phyloP scores from a whole-genome alignment of 2,888 invertebrate genomes.

The Dastarcus helophoroides region DNA sequence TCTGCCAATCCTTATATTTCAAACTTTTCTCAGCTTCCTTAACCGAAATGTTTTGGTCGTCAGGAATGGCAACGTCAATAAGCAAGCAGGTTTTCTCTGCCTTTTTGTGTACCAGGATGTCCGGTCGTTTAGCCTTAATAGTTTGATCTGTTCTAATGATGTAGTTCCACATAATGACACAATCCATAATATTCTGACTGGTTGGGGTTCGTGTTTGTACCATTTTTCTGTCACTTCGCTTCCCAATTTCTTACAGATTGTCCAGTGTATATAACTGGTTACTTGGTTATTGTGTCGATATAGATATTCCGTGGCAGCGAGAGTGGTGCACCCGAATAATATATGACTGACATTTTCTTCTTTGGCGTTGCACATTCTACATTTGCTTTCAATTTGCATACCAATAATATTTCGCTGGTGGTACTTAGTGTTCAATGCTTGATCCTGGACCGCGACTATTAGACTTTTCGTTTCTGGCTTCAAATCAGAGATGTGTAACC shows the following conservation, averaged over 20 bases:
- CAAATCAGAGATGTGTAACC: conserved; percentile 11
- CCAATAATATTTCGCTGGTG: conserved; percentile 12
- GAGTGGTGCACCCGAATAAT: conserved; percentile 9
- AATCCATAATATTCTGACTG: no score
- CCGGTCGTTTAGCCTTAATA: conserved; percentile 10
- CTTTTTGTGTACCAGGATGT: conserved; percentile 9
- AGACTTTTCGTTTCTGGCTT: conserved; percentile 15
- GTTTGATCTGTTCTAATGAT: conserved; percentile 10
- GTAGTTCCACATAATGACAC: conserved; percentile 11
- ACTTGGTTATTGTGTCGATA: conserved; percentile 12
- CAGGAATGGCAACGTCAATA: no score
- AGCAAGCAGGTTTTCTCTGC: background rate
- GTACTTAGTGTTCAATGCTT: conserved; percentile 11
- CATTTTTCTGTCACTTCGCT: no score
- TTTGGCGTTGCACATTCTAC: conserved; percentile 12
- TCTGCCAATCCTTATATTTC: background rate
- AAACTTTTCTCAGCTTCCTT: background rate
- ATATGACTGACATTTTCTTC: conserved; percentile 13
- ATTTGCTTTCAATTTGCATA: conserved; percentile 8
- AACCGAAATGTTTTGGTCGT: no score
- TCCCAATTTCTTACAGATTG: no score
- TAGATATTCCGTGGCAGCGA: conserved; percentile 13
- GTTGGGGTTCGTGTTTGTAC: no score
- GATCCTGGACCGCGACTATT: conserved; percentile 13
- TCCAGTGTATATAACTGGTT: no score